Evolutionary conservation across 2,888 invertebrate genomes (phyloP), one percentile per base, ranked within the genome.

Genomic region (Pyrochroa serraticornis): DNA sequence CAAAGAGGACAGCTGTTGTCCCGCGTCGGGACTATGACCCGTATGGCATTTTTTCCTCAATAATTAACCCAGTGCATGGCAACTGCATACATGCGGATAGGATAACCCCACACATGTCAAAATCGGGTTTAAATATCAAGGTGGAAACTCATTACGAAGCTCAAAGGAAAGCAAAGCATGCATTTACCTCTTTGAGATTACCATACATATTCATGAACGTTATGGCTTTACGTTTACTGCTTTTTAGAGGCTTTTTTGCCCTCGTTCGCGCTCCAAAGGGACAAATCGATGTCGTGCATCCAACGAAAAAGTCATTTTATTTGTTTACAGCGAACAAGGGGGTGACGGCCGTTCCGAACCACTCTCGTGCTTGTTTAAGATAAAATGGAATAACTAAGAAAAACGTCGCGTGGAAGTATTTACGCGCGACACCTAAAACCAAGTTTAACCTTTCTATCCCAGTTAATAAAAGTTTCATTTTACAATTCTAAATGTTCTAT

Each of bases 171-270:
- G 31, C 6, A 43, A 22, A 43, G 43, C 31, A 22, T 31, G 10
- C 31, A 43, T 43, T 43, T 43, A 43, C 43, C 42, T 43, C 43
- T 43, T 43, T 43, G 43, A 43, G 22, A 43, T 43, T 43, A 31
- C 43, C 43, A 31, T 31, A 31, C 31, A 32, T 43, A 31, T 43
- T 22, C 32, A 31, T 31, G n/a, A 30, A 22, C 22, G 22, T 22
- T 22, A 22, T 22, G 22, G 22, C 22, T 22, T 22, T 22, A 22
- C 22, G 22, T 22, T 22, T 22, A 22, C 22, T 22, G 22, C 22
- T 22, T 22, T 22, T 22, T 22, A 22, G 22, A 22, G 22, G 2
- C 5, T 22, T 22, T 10, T 31, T 43, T 31, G 8, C 31, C 30
- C 43, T 43, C 8, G 7, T 43, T 31, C 43, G 36, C 36, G 36